Conservation (phyloP, 2,113 vertebrate species). For the Thalassarche chlororhynchos region DNA sequence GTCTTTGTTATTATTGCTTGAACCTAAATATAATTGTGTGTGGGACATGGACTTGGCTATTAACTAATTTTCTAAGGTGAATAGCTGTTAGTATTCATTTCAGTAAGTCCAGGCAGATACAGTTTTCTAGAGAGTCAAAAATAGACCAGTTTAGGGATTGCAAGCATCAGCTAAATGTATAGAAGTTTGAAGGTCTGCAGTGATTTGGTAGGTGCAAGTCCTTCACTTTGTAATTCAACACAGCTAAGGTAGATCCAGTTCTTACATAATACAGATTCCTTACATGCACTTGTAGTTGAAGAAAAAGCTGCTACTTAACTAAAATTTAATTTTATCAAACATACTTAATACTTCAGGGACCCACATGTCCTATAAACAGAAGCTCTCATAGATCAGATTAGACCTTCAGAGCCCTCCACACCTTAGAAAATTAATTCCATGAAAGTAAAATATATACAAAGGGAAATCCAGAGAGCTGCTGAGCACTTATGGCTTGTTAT, state of each 20-base stretch:
- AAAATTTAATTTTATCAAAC: not conserved
- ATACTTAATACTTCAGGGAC: not conserved
- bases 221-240: not conserved
- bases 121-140: not conserved
- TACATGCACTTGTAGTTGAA: not conserved
- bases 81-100: not conserved
- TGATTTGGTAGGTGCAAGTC: not conserved
- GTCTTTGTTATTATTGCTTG: not conserved
- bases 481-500: not conserved
- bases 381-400: not conserved
- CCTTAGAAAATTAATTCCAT: not conserved
- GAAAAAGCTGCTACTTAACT: not conserved
- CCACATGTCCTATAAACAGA: not conserved
- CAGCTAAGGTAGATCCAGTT: not conserved
- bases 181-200: not conserved
- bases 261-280: not conserved
- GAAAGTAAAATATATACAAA: not conserved
- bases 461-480: not conserved
- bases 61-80: not conserved
- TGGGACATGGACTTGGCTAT: not conserved
- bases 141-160: not conserved
- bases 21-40: not conserved
- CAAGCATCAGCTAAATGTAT: not conserved
- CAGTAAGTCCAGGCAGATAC: not conserved
- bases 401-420: not conserved